Evolutionary conservation across 2,888 invertebrate genomes (phyloP).

Genomic region (Neocrepidodera transversa): DNA sequence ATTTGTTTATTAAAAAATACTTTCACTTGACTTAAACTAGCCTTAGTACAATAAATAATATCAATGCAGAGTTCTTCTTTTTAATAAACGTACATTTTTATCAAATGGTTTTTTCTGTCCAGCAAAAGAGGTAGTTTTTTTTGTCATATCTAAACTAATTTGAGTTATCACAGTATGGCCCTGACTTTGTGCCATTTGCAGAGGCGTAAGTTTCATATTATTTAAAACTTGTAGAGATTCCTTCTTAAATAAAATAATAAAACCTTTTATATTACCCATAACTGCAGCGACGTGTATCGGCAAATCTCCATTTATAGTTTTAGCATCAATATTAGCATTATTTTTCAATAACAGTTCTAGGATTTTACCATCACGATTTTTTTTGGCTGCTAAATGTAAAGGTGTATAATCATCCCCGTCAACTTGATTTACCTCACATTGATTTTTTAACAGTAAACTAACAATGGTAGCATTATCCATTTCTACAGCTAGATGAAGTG

Average conservation of each 20-base stretch:
- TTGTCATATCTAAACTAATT: too few species aligned
- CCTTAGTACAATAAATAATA: too few species aligned
- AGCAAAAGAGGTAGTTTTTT: too few species aligned
- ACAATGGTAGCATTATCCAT: conserved; percentile 34
- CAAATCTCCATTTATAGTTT: conserved; percentile 41
- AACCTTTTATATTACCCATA: conserved; percentile 38
- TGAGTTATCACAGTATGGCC: too few species aligned
- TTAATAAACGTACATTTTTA: too few species aligned
- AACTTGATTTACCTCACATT: conserved; percentile 38
- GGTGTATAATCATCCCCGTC: conserved; percentile 46
- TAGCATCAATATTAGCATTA: conserved; percentile 31
- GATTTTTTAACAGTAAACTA: conserved; percentile 36
- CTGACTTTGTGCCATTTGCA: conserved; percentile 21
- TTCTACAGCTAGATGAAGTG: conserved; percentile 45
- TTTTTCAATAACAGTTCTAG: conserved; percentile 38
- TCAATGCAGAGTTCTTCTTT: too few species aligned
- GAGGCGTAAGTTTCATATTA: conserved; percentile 36
- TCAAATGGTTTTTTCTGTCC: too few species aligned
- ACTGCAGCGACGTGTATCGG: conserved; percentile 46
- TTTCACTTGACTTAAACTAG: too few species aligned
- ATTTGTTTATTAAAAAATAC: too few species aligned
- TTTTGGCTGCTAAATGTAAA: conserved; percentile 42
- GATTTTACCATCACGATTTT: conserved; percentile 22
- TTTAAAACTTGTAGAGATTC: conserved; percentile 30
- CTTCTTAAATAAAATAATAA: conserved; percentile 34